Percentiles rank a stretch among this genome's conserved stretches.
Evolutionary conservation across 1,140 invertebrate genomes (phyloP).

Genomic region (Cyrtorhinus lividipennis): DNA sequence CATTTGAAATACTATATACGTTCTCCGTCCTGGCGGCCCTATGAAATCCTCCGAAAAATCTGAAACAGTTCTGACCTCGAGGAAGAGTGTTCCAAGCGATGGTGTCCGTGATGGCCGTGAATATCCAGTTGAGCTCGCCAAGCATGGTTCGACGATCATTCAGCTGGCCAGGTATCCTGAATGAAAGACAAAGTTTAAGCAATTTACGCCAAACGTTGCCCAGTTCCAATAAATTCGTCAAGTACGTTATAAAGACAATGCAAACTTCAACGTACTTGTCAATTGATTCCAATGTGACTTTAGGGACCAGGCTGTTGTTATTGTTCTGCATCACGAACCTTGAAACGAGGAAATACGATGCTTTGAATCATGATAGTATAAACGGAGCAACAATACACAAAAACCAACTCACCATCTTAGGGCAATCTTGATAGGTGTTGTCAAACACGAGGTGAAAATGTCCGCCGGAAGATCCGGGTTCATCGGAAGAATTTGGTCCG

Average conservation of each 20-base stretch:
- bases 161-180: slow-evolving; percentile 83
- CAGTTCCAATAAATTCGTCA: not conserved
- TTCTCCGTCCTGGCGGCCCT: too few species aligned
- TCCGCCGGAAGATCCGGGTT: slow-evolving; percentile 97
- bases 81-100: slow-evolving; percentile 97
- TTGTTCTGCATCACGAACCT: slow-evolving; percentile 78
- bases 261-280: slow-evolving; percentile 55
- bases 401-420: slow-evolving; percentile 57
- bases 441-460: slow-evolving; percentile 94
- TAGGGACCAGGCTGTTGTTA: slow-evolving; percentile 62
- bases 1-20: too few species aligned
- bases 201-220: not conserved
- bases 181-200: slow-evolving; percentile 19
- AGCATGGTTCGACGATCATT: slow-evolving; percentile 93
- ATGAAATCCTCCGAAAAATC: too few species aligned
- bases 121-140: slow-evolving; percentile 99
- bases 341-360: slow-evolving; percentile 21
- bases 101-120: slow-evolving; percentile 99
- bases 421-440: slow-evolving; percentile 95
- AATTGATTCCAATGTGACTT: slow-evolving; percentile 65
- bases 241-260: not conserved
- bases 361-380: not conserved
- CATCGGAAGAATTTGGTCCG: slow-evolving; percentile 87
- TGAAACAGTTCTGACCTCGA: too few species aligned
- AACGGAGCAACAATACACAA: too few species aligned